Evolutionary conservation across 1,140 invertebrate genomes (phyloP).

Genomic region (Bathynomus jamesi): DNA sequence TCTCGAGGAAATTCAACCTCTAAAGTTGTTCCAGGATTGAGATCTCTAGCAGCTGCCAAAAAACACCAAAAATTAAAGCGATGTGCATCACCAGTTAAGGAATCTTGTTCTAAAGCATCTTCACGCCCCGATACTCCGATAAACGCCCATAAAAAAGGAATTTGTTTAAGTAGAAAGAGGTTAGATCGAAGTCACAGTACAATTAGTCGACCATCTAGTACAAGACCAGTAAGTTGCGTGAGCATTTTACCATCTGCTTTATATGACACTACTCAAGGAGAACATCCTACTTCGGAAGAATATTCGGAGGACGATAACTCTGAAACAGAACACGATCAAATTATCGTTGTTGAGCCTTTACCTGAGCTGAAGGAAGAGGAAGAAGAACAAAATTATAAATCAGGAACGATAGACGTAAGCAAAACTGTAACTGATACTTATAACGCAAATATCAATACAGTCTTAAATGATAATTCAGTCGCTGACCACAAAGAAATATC

Average conservation of each 20-base stretch:
- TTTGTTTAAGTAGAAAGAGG: background rate
- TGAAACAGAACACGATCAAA: background rate
- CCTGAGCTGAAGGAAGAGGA: background rate
- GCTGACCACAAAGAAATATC: too few relatives aligned
- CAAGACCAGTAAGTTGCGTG: background rate
- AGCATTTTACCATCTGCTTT: background rate
- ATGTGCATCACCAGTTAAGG: background rate
- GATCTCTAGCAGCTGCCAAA: too few relatives aligned
- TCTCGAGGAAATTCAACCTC: too few relatives aligned
- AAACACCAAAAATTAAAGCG: background rate
- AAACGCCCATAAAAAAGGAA: background rate
- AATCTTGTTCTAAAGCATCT: background rate
- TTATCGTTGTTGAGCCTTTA: background rate
- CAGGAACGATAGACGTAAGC: too few relatives aligned
- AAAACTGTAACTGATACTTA: too few relatives aligned
- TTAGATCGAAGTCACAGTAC: background rate
- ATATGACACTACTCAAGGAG: background rate
- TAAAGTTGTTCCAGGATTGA: too few relatives aligned
- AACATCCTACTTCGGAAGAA: background rate
- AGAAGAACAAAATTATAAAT: background rate
- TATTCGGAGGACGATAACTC: background rate
- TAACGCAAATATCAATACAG: too few relatives aligned
- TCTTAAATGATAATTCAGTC: too few relatives aligned
- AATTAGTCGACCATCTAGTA: background rate
- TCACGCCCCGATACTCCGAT: background rate